These are phyloP conservation scores for Platyrinchus mystaceus DNA, from an alignment of 2,797 vertebrate genomes.

Conservation along the genomic window DNA sequence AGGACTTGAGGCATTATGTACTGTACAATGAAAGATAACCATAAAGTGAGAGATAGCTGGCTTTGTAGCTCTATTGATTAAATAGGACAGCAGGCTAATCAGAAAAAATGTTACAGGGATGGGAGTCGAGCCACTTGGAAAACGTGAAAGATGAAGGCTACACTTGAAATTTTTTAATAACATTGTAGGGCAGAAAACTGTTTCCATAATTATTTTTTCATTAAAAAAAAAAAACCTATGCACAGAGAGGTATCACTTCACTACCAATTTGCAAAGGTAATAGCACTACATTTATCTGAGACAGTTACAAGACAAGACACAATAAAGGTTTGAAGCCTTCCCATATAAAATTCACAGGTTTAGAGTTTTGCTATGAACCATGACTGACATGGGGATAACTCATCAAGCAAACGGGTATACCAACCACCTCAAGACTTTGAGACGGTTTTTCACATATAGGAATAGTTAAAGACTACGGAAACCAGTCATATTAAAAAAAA, in stretches of 20 bases:
- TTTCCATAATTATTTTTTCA: not conserved
- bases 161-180: constrained; percentile 46
- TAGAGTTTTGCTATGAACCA: not conserved
- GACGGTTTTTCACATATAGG: not conserved
- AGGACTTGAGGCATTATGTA: constrained; percentile 55
- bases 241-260: not conserved
- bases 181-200: not conserved
- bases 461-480: not conserved
- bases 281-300: not conserved
- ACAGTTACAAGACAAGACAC: not conserved
- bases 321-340: not conserved
- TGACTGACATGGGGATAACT: not conserved
- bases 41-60: constrained; percentile 58
- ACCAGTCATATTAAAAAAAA: not conserved
- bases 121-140: constrained; percentile 16
- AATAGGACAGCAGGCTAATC: constrained; percentile 66
- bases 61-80: constrained; percentile 69
- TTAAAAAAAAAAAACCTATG: not conserved
- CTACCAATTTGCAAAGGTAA: not conserved
- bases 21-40: constrained; percentile 70
- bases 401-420: not conserved
- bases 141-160: constrained; percentile 21
- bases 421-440: not conserved
- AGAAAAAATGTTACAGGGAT: constrained; percentile 45
- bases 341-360: not conserved